Evolutionary conservation across 2,113 vertebrate species (phyloP), one percentile per base, ranked within the genome.

Genomic region (zebrafish (Danio rerio)): DNA sequence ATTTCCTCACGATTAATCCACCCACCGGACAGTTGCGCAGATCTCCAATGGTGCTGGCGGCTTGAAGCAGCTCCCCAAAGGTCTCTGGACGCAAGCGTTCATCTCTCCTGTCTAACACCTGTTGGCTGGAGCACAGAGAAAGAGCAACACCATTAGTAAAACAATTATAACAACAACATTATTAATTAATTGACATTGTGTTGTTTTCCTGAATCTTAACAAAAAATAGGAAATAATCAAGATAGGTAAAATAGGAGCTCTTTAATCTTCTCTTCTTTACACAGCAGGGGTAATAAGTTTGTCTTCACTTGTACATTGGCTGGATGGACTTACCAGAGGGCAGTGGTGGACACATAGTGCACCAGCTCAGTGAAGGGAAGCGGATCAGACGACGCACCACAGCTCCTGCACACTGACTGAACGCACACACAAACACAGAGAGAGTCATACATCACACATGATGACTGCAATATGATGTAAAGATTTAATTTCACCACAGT

Each of bases 311-410:
- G 49, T 52, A 11, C 7, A 9, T 5, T 52, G 7, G 7, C 49
- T 7, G 49, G 49, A 9, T 11, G 31, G 31, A 9, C 95, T 96
- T 95, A 99, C 98, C 98, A 99, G 61, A 99, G 93, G 78, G 97
- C 96, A 53, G 96, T 99, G 83, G 95, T 99, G 82, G 98, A 99
- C 93, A 99, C 95, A 56, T 99, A 99, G 90, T 97, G 96, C 83
- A 99, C 98, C 81, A 98, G 95, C 86, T 99, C 97, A 0, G 96
- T 99, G 77, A 98, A 99, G 86, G 98, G 98, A 72, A 98, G 93
- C 0, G 98, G 98, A 87, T 99, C 98, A 10, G 98, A 99, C 0
- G 98, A 97, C 1, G 98, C 98, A 82, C 97, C 97, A 86, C 98
- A 99, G 88, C 95, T 97, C n/a, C 93, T 94, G 88, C 98, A 99